Conservation (phyloP, 2,113 vertebrate species). For the Thalassarche chlororhynchos region DNA sequence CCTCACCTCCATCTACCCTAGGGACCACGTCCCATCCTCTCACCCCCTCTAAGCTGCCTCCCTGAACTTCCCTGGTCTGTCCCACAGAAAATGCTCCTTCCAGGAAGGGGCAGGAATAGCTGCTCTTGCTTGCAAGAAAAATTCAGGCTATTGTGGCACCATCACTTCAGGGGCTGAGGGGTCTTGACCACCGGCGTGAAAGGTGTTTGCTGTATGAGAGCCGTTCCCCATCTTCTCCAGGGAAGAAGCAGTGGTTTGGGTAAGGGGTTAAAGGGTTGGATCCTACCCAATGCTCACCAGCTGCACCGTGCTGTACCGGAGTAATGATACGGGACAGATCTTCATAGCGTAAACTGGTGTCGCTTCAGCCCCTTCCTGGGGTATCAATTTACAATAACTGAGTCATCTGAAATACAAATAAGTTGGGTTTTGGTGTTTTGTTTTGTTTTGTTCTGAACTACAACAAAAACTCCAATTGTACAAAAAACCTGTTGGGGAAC, state of each 20-base stretch:
- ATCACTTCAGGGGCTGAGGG: background rate
- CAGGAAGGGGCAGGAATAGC: background rate
- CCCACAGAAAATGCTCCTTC: background rate
- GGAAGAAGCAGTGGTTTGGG: background rate
- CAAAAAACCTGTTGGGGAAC: background rate
- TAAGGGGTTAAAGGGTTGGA: background rate
- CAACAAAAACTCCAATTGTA: background rate
- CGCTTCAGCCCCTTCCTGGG: background rate
- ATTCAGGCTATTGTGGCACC: background rate
- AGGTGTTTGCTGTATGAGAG: background rate
- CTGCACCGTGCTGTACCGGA: background rate
- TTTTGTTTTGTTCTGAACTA: background rate
- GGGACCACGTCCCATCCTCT: background rate
- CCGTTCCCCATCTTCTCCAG: background rate
- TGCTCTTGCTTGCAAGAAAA: background rate
- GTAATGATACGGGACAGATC: background rate
- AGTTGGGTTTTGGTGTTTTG: accelerated
- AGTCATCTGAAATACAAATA: background rate
- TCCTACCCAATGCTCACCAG: background rate
- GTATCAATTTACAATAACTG: background rate
- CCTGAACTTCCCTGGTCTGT: background rate
- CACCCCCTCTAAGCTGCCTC: background rate
- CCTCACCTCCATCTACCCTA: background rate
- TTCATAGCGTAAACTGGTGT: background rate
- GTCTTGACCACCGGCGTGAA: background rate